These are phyloP conservation scores for Empidonax alnorum DNA, from an alignment of 2,113 vertebrate species.

Conservation along the genomic window DNA sequence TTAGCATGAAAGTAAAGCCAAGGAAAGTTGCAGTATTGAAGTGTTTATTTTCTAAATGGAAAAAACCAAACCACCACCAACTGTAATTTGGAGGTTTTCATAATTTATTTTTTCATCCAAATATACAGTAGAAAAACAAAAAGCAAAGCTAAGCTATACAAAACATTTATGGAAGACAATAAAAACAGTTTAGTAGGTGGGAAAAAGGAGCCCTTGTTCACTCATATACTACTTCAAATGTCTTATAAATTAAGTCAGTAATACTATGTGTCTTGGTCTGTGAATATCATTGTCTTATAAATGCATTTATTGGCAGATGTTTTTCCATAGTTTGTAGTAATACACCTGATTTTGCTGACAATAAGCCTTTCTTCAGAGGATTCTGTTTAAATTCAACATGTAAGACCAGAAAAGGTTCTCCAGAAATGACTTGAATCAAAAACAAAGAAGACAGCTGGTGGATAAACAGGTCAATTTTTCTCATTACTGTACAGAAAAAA, in stretches of 20 bases:
- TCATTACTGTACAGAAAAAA: slow-evolving; percentile 63
- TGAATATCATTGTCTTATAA: not conserved
- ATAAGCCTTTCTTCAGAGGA: not conserved
- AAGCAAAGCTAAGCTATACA: not conserved
- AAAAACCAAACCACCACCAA: rapidly evolving
- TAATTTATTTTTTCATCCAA: not conserved
- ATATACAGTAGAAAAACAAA: not conserved
- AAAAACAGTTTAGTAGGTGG: not conserved
- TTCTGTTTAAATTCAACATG: not conserved
- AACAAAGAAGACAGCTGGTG: slow-evolving; percentile 58
- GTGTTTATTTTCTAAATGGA: not conserved
- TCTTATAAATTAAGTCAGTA: not conserved
- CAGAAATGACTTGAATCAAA: slow-evolving; percentile 42
- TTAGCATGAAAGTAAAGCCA: not conserved
- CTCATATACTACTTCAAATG: not conserved
- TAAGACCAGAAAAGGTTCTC: slow-evolving; percentile 33
- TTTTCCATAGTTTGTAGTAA: not conserved
- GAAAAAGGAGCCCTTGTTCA: not conserved
- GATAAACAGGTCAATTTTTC: slow-evolving; percentile 73
- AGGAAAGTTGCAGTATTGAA: not conserved
- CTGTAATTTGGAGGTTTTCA: not conserved
- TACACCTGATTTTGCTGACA: not conserved
- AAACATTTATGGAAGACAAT: not conserved
- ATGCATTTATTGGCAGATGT: not conserved
- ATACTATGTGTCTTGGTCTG: not conserved